Evolutionary conservation across 2,113 vertebrate species (phyloP), one percentile per base, ranked within the genome.

Genomic region (Cariama cristata): DNA sequence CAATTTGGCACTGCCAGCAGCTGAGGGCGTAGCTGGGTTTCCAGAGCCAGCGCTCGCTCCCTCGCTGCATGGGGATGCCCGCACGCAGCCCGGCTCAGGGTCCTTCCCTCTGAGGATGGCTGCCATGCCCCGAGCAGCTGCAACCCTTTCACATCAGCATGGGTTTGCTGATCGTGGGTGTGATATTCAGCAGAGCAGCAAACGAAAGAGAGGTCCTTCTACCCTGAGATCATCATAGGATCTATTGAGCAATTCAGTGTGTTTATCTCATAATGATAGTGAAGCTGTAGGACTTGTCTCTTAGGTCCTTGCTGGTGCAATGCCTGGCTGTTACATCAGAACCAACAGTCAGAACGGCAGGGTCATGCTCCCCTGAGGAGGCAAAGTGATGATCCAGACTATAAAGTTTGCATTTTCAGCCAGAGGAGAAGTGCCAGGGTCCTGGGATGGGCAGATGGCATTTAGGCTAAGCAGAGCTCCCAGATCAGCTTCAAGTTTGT

Each of bases 251-350:
- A 90, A 87, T 56, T 47, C 35, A 1, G 14, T 20, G 9, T 66
- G 67, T 66, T 91, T 95, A 71, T 76, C 75, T 94, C 45, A 0
- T 5, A 21, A 49, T 1, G 47, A 59, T 12, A 71, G 55, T 3
- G n/a, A 55, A 94, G 77, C 92, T 74, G 75, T 79, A 63, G 66
- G 56, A 56, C 79, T 77, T 92, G 73, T 35, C 79, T 92, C 55
- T 55, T 32, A 67, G 74, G 49, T 67, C 73, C 47, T 75, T 0
- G 1, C 69, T 76, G 55, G 56, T 81, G 80, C 52, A 52, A 84
- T 35, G 45, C 30, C 45, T 88, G 55, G 16, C 66, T 91, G 38
- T 83, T 94, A 24, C 56, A 59, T 76, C 71, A 88, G 74, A 84
- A 62, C 64, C 5, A 3, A 8, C 38, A 44, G 23, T 64, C 79